These are phyloP conservation scores for Noctua janthina DNA, from an alignment of 2,888 invertebrate genomes.

Conservation along the genomic window DNA sequence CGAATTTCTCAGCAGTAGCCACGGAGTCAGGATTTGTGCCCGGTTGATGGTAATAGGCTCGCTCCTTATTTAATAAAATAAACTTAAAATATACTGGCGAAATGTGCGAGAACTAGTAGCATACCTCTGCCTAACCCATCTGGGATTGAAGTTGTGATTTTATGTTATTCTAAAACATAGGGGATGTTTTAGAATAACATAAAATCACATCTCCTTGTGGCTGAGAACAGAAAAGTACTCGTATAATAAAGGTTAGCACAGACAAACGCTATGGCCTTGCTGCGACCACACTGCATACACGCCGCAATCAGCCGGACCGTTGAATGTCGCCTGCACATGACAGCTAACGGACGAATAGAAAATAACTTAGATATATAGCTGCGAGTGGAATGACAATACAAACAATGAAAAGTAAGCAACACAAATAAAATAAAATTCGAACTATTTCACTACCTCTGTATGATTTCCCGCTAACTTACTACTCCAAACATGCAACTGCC, in stretches of 20 bases:
- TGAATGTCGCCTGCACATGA: slow-evolving; percentile 26
- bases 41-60: background rate
- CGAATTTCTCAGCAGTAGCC: background rate
- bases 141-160: background rate
- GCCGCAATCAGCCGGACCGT: slow-evolving; percentile 34
- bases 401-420: slow-evolving; percentile 17
- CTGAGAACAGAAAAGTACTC: no score
- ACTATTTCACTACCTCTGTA: background rate
- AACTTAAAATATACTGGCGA: no score
- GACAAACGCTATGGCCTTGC: background rate
- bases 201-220: no score
- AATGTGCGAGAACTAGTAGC: background rate
- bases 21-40: background rate
- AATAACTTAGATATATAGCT: slow-evolving; percentile 30
- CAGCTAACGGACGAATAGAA: slow-evolving; percentile 35
- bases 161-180: background rate
- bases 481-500: background rate
- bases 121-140: background rate
- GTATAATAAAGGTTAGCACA: background rate
- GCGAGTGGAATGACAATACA: slow-evolving; percentile 19
- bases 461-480: background rate
- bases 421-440: slow-evolving; percentile 7
- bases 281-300: slow-evolving; percentile 28
- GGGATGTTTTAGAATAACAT: no score
- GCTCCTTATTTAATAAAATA: no score